These are phyloP conservation scores for Ibidorhyncha struthersii DNA, from an alignment of 2,113 vertebrate species.

Conservation along the genomic window DNA sequence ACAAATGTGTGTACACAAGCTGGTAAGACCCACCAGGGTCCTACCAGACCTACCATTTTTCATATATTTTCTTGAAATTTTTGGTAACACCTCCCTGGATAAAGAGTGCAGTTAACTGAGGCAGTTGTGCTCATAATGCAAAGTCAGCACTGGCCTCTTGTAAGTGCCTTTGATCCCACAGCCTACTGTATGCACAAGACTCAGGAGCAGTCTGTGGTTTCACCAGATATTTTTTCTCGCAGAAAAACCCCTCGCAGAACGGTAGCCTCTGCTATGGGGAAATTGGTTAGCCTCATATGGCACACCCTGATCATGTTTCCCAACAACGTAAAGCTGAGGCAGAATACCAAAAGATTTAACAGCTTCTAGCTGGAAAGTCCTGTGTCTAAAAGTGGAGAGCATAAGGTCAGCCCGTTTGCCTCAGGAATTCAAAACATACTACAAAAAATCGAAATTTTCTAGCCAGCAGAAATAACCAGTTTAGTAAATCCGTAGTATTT, in stretches of 20 bases:
- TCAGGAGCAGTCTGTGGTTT: constrained; percentile 13
- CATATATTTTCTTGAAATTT: background rate
- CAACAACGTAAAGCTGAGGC: background rate
- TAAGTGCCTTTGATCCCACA: background rate
- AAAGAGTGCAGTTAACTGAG: background rate
- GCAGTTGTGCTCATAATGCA: background rate
- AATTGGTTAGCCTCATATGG: background rate
- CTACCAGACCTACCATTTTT: background rate
- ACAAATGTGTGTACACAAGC: background rate
- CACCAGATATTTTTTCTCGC: background rate
- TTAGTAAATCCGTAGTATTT: background rate
- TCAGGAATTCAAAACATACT: background rate
- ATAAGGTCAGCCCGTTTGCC: background rate
- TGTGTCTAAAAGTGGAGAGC: background rate
- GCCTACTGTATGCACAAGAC: background rate
- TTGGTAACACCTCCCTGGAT: background rate
- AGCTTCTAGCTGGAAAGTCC: background rate
- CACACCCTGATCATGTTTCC: background rate
- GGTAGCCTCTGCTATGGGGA: background rate
- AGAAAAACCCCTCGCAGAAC: background rate
- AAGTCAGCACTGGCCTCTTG: background rate
- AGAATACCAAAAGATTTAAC: background rate
- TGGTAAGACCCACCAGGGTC: background rate
- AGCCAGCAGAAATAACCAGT: background rate
- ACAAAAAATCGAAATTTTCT: background rate